Evolutionary conservation across 2,797 vertebrate genomes (phyloP).

Genomic region (Phalanger gymnotis): DNA sequence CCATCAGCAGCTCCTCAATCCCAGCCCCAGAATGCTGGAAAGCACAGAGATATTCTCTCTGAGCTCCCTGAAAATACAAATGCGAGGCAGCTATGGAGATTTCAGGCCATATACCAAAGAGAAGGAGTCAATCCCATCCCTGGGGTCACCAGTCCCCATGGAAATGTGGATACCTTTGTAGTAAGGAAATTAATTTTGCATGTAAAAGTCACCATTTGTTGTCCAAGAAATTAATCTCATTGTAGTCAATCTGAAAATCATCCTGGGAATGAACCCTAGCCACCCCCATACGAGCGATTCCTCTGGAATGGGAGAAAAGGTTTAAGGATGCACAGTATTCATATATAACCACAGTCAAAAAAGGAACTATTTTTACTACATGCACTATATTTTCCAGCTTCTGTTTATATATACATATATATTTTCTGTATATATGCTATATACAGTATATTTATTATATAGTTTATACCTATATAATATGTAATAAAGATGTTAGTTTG

Average conservation of each 20-base stretch:
- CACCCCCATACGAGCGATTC: neutral
- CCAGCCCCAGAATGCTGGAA: neutral
- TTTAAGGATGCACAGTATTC: neutral
- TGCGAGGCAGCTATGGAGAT: neutral
- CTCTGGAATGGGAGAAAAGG: neutral
- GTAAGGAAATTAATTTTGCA: neutral
- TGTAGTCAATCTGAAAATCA: neutral
- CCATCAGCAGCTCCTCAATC: neutral
- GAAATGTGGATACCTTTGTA: neutral
- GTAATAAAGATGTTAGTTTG: neutral
- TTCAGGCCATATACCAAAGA: neutral
- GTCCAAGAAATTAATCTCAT: neutral
- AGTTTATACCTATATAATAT: slow-evolving; percentile 1
- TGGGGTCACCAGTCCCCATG: neutral
- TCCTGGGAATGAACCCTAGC: neutral
- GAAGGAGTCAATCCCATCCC: too few relatives aligned
- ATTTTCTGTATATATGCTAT: slow-evolving; percentile 53
- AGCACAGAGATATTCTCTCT: neutral
- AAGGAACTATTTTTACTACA: neutral
- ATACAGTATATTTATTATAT: slow-evolving; percentile 14
- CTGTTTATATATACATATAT: neutral
- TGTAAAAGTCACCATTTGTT: neutral
- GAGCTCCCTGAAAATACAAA: neutral
- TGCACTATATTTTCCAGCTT: neutral
- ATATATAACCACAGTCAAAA: neutral